Evolutionary conservation across 2,888 invertebrate genomes (phyloP), one percentile per base, ranked within the genome.

Genomic region (Subacronicta megacephala): DNA sequence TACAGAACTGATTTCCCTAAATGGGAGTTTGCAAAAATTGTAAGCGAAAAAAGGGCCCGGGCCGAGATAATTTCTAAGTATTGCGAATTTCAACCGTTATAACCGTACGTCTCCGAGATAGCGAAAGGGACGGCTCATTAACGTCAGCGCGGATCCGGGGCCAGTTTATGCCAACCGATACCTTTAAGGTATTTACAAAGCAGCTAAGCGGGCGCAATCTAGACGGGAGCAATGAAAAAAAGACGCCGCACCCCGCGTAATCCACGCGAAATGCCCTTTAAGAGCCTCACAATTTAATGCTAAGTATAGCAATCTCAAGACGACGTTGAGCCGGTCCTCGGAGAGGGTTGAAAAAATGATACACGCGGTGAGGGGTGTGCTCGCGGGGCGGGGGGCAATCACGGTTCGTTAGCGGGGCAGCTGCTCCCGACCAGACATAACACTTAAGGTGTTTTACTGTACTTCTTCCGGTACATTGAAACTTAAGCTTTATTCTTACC

Each of bases 141-240:
- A 87, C 86, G 90, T 93, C 93, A 90, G 78, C 88, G 76, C 81
- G 84, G 87, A 89, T 89, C 81, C 84, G 80, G 80, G 84, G 76
- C 72, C 85, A 89, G 85, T 92, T 92, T 93, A 90, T 83, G 83
- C 80, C 81, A 81, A 80, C 89, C 90, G 87, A 93, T 93, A 94
- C 91, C 89, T 92, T 89, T 85, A 89, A 90, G 91, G 89, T 92
- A 90, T 92, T 93, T 91, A 90, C 90, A 89, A 90, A 92, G 88
- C 85, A 87, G 85, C 86, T 88, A 87, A 91, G 84, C 87, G 84
- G 78, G 73, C 78, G 80, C 85, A 89, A 90, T 89, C 85, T 87
- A 85, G 87, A 76, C 78, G 80, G 78, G 75, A 73, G 80, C 84
- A 87, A 84, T 86, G 86, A 87, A 90, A 90, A 90, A 91, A 73